A percentile compares a stretch with the other conserved stretches of the same genome.
These are phyloP conservation scores for Acyrthosiphon pisum DNA, from an alignment of 1,140 invertebrate genomes.

Conservation along the genomic window DNA sequence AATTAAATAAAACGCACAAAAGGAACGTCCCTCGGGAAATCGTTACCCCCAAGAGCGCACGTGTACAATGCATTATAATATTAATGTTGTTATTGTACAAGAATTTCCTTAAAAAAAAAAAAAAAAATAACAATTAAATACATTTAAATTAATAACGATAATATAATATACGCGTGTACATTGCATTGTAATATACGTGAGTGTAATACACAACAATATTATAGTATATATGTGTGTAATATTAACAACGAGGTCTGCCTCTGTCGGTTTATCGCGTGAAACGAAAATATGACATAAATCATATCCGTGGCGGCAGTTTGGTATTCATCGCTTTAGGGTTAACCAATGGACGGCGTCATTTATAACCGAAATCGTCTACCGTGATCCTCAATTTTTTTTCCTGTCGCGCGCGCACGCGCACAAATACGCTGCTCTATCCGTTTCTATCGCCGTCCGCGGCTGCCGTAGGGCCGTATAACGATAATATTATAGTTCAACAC, in stretches of 20 bases:
- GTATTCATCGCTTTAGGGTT: conserved; percentile 45
- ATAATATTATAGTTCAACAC: neutral
- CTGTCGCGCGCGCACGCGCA: neutral
- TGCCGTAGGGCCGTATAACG: neutral
- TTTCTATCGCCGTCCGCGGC: neutral
- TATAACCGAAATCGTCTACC: conserved; percentile 27
- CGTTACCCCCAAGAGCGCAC: neutral
- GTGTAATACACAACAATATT: neutral
- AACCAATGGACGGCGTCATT: conserved; percentile 45
- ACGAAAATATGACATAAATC: conserved; percentile 47
- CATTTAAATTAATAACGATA: neutral
- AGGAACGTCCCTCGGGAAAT: conserved; percentile 45
- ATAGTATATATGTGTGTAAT: neutral
- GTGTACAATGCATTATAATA: neutral
- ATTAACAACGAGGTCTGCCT: neutral
- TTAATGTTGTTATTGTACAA: neutral
- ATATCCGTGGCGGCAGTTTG: neutral
- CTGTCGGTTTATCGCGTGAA: conserved; percentile 36
- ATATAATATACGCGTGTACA: neutral
- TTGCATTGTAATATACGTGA: neutral
- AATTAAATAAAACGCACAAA: conserved; percentile 53
- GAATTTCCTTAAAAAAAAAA: neutral
- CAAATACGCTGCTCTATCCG: too few relatives aligned
- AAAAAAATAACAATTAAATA: neutral
- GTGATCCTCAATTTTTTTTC: neutral